Conservation (phyloP, 2,113 vertebrate species). For the Artemisiospiza belli region DNA sequence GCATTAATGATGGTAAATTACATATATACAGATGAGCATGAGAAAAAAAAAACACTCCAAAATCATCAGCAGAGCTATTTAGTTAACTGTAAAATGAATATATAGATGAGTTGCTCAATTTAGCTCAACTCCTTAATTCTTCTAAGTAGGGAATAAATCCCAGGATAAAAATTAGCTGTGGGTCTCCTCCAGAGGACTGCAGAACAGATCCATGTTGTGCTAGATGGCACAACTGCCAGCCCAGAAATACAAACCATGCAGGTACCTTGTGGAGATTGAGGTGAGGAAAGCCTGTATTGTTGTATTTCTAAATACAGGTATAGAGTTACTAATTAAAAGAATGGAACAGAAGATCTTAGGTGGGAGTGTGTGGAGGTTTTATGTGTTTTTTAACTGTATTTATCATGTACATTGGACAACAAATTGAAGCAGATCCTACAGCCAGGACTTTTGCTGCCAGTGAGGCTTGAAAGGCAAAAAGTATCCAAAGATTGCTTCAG, state of each 20-base stretch:
- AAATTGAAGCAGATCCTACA: background rate
- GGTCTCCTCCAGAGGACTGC: background rate
- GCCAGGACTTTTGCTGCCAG: background rate
- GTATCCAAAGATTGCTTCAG: background rate
- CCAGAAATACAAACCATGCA: background rate
- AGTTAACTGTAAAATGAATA: background rate
- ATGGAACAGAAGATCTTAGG: background rate
- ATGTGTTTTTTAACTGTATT: background rate
- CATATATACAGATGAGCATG: background rate
- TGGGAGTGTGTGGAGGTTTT: background rate
- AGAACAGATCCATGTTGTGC: background rate
- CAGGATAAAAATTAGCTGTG: background rate
- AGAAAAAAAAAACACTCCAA: background rate
- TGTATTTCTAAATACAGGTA: constrained; percentile 77
- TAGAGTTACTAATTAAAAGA: background rate
- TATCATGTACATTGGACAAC: background rate
- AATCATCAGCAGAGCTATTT: background rate
- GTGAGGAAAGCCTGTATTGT: constrained; percentile 78
- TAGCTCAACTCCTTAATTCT: background rate
- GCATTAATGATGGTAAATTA: background rate
- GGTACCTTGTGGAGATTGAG: constrained; percentile 84
- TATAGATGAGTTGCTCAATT: background rate
- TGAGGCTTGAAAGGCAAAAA: background rate
- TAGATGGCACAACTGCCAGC: background rate
- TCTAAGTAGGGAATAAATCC: background rate